Evolutionary conservation across 2,888 invertebrate species (phyloP), one percentile per base, ranked within the genome.

Genomic region (Megastigmus dorsalis): DNA sequence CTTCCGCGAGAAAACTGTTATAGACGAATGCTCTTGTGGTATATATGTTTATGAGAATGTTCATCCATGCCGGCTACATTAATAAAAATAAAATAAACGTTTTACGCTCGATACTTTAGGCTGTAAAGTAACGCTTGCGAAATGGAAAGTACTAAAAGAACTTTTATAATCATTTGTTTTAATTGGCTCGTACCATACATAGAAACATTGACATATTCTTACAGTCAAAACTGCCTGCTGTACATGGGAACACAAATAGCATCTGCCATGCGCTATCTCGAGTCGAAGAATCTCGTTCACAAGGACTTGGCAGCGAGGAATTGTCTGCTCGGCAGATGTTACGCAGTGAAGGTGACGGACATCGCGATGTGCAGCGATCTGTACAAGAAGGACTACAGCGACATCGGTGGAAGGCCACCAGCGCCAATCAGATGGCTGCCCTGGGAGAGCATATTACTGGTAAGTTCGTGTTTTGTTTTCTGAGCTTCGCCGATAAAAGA

Each of bases 261-360:
- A 50, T 93, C 93, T 9, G 95, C 93, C 50, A 94, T 95, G 93
- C 93, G 93, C 85, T 95, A 94, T 86, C 89, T 95, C 82, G 95
- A 95, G 89, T 92, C 92, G 20, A 91, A 92, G 85, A 92, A 93
- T 88, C 92, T 94, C 83, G 94, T 94, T 50, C 95, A 95, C 88
- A 92, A 94, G 82, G 94, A 95, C 88, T 88, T 95, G 81, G 94
- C 94, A 45, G 93, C 94, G 83, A 91, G 92, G 82, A 92, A 92
- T 86, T 92, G 92, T 84, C 87, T 92, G 74, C 90, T 92, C 33
- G 91, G 91, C 63, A 88, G 91, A 77, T 91, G 90, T 76, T 91
- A 92, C 81, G 85, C 90, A 72, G 89, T 92, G 66, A 92, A 92
- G 88, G 90, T 92, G 77, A 89, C 91, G 68, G 92, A 92, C 85